Conservation (phyloP, 2,888 invertebrate genomes). For the Rhogogaster chlorosoma region DNA sequence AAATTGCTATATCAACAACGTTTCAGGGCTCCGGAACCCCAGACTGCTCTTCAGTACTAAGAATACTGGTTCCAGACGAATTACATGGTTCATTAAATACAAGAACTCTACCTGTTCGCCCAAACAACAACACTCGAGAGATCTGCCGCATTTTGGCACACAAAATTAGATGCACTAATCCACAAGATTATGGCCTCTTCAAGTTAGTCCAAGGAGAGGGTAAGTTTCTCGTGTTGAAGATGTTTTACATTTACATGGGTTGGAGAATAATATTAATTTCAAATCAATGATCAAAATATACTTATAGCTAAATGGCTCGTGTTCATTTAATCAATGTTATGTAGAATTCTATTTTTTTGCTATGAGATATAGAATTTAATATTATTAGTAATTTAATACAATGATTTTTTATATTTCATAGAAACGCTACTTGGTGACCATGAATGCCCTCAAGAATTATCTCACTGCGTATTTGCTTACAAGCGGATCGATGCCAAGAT, state of each 20-base stretch:
- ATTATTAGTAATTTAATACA: neutral
- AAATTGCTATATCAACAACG: constrained; percentile 14
- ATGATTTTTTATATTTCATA: constrained; percentile 77
- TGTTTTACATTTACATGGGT: neutral
- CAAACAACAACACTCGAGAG: constrained; percentile 95
- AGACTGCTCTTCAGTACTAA: constrained; percentile 87
- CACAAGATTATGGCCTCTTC: constrained; percentile 96
- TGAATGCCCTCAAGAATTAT: constrained; percentile 94
- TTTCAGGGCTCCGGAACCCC: constrained; percentile 76
- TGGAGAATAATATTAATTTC: neutral
- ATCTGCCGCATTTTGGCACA: constrained; percentile 97
- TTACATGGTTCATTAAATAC: constrained; percentile 94
- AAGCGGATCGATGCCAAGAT: constrained; percentile 98
- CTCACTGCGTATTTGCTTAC: constrained; percentile 95
- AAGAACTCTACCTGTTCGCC: constrained; percentile 94
- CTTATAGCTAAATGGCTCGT: neutral
- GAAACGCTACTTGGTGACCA: constrained; percentile 94
- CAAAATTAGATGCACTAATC: constrained; percentile 96
- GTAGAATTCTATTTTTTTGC: neutral
- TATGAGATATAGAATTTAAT: neutral
- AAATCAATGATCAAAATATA: constrained; percentile 15
- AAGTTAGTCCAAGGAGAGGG: constrained; percentile 94
- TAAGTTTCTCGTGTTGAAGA: constrained; percentile 72
- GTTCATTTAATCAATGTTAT: neutral
- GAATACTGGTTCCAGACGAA: constrained; percentile 96